phyloP scores from a whole-genome alignment of 2,797 vertebrate genomes.

The Typhlichthys eigenmanni region DNA sequence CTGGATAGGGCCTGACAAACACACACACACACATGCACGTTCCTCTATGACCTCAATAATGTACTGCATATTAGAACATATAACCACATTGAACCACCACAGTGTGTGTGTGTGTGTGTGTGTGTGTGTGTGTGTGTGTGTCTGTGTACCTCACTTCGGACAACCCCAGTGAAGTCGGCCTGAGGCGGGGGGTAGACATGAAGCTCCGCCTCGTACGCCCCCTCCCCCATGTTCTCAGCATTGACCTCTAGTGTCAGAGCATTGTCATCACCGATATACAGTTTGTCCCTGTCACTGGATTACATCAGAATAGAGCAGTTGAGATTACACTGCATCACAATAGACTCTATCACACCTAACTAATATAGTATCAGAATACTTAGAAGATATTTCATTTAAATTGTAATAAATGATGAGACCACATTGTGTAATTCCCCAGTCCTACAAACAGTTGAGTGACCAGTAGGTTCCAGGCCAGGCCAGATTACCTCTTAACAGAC shows the following conservation, averaged over 20 bases:
- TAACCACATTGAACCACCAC: neutral
- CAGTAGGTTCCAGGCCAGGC: neutral
- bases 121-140: slow-evolving; percentile 1
- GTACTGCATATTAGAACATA: neutral
- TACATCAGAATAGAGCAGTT: slow-evolving; percentile 3
- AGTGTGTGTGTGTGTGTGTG: slow-evolving; percentile 8
- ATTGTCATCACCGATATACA: slow-evolving; percentile 93
- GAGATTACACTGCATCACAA: no score
- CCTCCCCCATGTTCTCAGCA: slow-evolving; percentile 90
- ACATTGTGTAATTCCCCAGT: no score
- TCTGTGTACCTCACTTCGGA: slow-evolving; percentile 82
- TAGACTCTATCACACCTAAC: no score
- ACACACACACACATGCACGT: no score
- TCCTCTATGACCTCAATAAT: neutral
- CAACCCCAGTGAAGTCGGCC: slow-evolving; percentile 91
- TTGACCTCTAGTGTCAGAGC: slow-evolving; percentile 87
- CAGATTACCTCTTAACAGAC: slow-evolving; percentile 80
- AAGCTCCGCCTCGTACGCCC: slow-evolving; percentile 95
- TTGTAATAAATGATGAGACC: no score
- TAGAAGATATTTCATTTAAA: no score
- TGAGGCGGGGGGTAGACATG: slow-evolving; percentile 85
- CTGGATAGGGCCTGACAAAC: slow-evolving; percentile 73
- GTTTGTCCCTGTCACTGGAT: slow-evolving; percentile 87
- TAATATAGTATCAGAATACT: no score
- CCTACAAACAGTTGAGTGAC: no score